Conservation (phyloP, 2,113 vertebrate species). For the Psephotus haematonotus region DNA sequence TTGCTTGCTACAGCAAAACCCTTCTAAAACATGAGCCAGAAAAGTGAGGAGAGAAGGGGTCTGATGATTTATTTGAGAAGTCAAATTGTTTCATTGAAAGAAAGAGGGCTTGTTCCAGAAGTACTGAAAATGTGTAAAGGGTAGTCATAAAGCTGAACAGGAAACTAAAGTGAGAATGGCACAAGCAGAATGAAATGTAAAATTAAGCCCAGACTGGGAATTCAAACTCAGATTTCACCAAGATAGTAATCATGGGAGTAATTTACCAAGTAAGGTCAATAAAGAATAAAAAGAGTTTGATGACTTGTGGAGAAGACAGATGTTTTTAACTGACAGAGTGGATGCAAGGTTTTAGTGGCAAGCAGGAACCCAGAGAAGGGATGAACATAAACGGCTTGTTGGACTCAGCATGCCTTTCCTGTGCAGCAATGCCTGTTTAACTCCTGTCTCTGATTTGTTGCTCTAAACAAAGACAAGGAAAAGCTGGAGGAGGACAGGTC, state of each 20-base stretch:
- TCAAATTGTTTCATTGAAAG: background rate
- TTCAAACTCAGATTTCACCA: background rate
- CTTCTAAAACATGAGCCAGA: background rate
- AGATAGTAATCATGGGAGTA: background rate
- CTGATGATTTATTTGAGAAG: background rate
- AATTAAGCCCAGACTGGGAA: background rate
- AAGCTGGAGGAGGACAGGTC: background rate
- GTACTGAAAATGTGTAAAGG: background rate
- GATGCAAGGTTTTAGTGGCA: slow-evolving; percentile 12
- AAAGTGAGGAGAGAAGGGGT: background rate
- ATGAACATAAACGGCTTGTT: slow-evolving; percentile 5
- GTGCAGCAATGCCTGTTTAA: background rate
- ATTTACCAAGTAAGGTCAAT: background rate
- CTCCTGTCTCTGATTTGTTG: background rate
- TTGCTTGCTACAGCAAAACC: background rate
- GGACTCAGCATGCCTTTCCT: background rate
- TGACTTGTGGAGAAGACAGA: background rate
- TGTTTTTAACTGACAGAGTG: background rate
- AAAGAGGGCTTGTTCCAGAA: background rate
- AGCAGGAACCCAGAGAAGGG: background rate
- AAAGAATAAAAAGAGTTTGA: background rate
- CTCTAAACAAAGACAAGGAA: background rate
- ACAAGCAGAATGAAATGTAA: background rate
- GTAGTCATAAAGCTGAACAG: background rate
- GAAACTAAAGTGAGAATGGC: background rate